Base-by-base conservation (phyloP, 2,113 vertebrate species). In the Romanogobio albipinnatus region DNA sequence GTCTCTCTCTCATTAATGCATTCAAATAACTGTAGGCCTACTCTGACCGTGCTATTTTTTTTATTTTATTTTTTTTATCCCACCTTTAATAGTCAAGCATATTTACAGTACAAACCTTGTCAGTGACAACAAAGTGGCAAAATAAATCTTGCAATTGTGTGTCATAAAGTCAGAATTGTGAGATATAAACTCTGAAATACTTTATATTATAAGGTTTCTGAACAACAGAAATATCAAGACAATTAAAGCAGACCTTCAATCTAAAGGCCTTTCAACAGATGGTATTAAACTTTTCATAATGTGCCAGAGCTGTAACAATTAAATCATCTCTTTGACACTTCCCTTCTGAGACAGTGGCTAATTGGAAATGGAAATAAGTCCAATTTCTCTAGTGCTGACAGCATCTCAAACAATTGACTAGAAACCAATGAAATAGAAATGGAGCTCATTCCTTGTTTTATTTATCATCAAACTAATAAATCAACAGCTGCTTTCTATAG, bases 351-450 rank as follows among this genome's bases (percentile, higher is more conserved):
- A 86, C 82, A 73, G 87, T 80, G 68, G 84, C 66, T 90, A 86
- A 92, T 91, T 86, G 45, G 88, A 91, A 84, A 86, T n/a, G 82
- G 81, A 89, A 85, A 51, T 66, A 61, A 45, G 39, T 47, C 13
- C 13, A 26, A 79, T 45, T 77, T 45, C 36, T 79, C 58, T 73
- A 24, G 70, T 5, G 36, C 9, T 26, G 58, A 62, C 58, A 62
- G 58, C 58, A 17, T 62, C 13, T 2, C n/a, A 24, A 19, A 62
- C n/a, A 58, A 33, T 7, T 7, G 17, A 36, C 49, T 36, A 45
- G 6, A 45, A 78, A 26, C 36, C 22, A 24, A 3, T 19, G 24
- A 64, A 29, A 75, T 14, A 26, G n/a, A 77, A 61, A 36, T 51
- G 17, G 9, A 75, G 4, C 26, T 47, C 24, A 22, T 71, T 17